Evolutionary conservation across 2,113 vertebrate genomes (phyloP).

Genomic region (Oxygymnocypris stewartii): DNA sequence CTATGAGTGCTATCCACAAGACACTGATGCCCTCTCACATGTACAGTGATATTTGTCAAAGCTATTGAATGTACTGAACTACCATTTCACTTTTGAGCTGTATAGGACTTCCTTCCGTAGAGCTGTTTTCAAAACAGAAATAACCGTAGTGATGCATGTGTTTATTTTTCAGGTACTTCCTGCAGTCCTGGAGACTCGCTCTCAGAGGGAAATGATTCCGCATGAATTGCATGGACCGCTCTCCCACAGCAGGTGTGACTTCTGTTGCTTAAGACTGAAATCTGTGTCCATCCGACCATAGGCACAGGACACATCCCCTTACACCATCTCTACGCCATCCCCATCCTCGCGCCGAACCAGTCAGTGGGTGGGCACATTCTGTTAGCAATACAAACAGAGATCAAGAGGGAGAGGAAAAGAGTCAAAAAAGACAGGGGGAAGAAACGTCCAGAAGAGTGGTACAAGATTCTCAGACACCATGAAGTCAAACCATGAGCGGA

Average conservation of each 20-base stretch:
- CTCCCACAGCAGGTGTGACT: slow-evolving; percentile 89
- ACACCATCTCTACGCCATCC: slow-evolving; percentile 31
- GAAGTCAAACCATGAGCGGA: slow-evolving; percentile 98
- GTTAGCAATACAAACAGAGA: slow-evolving; percentile 28
- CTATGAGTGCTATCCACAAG: neutral
- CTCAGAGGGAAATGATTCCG: slow-evolving; percentile 96
- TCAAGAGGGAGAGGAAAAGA: slow-evolving; percentile 37
- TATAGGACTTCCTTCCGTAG: neutral
- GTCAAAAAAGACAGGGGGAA: slow-evolving; percentile 46
- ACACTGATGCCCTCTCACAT: neutral
- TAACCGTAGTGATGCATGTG: neutral
- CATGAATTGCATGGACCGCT: slow-evolving; percentile 92
- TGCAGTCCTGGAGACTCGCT: slow-evolving; percentile 73
- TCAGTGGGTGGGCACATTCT: slow-evolving; percentile 34
- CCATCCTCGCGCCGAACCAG: slow-evolving; percentile 38
- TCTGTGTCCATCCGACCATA: slow-evolving; percentile 79
- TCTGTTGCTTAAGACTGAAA: slow-evolving; percentile 85
- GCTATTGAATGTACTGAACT: neutral
- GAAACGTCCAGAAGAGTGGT: slow-evolving; percentile 23
- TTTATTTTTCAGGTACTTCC: slow-evolving; percentile 63
- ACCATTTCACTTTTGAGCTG: neutral
- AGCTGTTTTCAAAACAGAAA: neutral
- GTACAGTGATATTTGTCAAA: neutral
- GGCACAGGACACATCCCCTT: slow-evolving; percentile 63
- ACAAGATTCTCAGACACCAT: slow-evolving; percentile 75